Base-by-base conservation (phyloP, 1,140 invertebrate genomes). In the Pararge aegeria region DNA sequence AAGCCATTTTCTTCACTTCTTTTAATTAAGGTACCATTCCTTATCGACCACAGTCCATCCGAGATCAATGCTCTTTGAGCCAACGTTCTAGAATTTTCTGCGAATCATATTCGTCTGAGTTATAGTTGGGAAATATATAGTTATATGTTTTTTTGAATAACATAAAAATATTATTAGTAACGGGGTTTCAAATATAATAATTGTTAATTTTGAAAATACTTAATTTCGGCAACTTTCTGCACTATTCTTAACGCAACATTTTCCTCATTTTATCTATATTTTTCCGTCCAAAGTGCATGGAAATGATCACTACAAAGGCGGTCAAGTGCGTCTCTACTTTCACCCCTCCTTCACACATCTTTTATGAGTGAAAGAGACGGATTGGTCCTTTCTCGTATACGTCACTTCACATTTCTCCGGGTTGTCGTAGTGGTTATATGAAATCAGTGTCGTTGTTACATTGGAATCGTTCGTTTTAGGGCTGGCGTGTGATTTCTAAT, bases 331-430 rank as follows among this genome's bases (percentile, higher is more conserved):
- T 78, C 73, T 66, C 38, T 46, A 46, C 42, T 46, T 46, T 46
- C 42, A 46, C 42, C 42, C 16, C 4, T 63, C 57, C 72, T 68
- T 70, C 63, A 50, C 58, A 74, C 56, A 27, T 83, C 83, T 64
- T 73, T 73, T 56, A 75, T 74, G 30, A 40, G 60, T 67, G 77
- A 86, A 42, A 73, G 83, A 75, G 83, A 84, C 18, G 55, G 53
- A 54, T 55, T 67, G 51, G 54, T 73, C 80, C 81, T 87, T 85
- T 89, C 85, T 86, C 78, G 71, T 72, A 61, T 79, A 75, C 80
- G 81, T 80, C 79, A 78, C 59, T 73, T 76, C 69, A 79, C 82
- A 85, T 86, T 87, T 89, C 83, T 85, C 76, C 68, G 73, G 69
- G 66, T 46, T 57, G 70, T 73, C 63, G 61, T 57, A 61, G 70